Evolutionary conservation across 1,140 invertebrate genomes (phyloP).

Genomic region (Drosophila guanche): DNA sequence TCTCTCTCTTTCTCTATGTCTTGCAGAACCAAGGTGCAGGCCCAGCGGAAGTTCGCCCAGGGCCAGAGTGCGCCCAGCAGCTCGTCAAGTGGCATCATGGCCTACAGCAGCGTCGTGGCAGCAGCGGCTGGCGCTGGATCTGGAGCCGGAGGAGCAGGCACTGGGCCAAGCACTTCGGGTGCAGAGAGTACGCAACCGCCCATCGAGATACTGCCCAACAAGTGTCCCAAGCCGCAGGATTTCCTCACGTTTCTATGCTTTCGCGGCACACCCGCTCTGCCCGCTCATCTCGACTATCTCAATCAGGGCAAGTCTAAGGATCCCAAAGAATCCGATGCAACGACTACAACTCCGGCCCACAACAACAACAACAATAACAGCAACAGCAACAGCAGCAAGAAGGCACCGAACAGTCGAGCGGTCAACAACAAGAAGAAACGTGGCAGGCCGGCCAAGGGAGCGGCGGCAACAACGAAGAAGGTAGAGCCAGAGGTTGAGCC

Average conservation of each 20-base stretch:
- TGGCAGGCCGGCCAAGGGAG: slow-evolving; percentile 59
- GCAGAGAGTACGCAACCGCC: slow-evolving; percentile 83
- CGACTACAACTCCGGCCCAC: not conserved
- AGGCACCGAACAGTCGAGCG: slow-evolving; percentile 38
- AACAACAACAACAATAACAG: slow-evolving; percentile 36
- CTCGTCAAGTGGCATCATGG: slow-evolving; percentile 48
- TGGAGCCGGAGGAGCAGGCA: slow-evolving; percentile 84
- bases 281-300: slow-evolving; percentile 90
- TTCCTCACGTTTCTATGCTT: slow-evolving; percentile 95
- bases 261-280: slow-evolving; percentile 90
- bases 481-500: not conserved
- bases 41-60: slow-evolving; percentile 96
- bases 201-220: slow-evolving; percentile 87
- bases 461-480: slow-evolving; percentile 21
- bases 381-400: slow-evolving; percentile 44
- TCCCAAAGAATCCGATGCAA: slow-evolving; percentile 24
- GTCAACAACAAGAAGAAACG: slow-evolving; percentile 61
- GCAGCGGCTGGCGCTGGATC: slow-evolving; percentile 48
- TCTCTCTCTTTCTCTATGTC: not conserved
- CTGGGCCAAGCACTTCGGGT: slow-evolving; percentile 84
- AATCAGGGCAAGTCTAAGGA: slow-evolving; percentile 84
- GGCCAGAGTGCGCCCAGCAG: slow-evolving; percentile 86
- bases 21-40: slow-evolving; percentile 91
- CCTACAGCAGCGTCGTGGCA: slow-evolving; percentile 37
- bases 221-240: slow-evolving; percentile 94